A percentile compares a stretch with the other conserved stretches of the same genome.
phyloP scores from a whole-genome alignment of 2,797 vertebrate genomes.

The Trachops cirrhosus region DNA sequence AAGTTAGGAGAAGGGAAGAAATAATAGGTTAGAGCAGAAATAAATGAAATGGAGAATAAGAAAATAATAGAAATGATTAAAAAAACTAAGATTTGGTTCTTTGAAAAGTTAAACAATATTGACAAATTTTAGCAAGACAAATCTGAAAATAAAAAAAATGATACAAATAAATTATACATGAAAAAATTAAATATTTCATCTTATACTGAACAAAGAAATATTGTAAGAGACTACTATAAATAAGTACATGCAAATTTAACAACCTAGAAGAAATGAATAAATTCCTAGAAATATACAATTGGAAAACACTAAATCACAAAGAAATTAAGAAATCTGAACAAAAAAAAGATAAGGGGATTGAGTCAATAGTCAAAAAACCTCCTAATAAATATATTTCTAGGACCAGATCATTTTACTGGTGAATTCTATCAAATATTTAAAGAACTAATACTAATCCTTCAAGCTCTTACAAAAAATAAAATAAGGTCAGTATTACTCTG shows the following conservation, averaged over 20 bases:
- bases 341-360: not conserved
- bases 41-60: not conserved
- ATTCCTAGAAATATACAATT: not conserved
- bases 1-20: not conserved
- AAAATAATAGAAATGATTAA: not conserved
- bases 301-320: not conserved
- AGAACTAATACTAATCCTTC: not conserved
- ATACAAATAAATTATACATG: not conserved
- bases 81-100: not conserved
- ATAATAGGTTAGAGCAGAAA: not conserved
- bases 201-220: not conserved
- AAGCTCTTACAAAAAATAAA: not conserved
- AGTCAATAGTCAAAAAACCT: not conserved
- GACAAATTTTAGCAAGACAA: not conserved
- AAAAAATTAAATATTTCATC: not conserved
- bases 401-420: not conserved
- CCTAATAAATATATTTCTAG: not conserved
- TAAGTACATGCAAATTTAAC: not conserved
- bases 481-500: not conserved
- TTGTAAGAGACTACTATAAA: not conserved
- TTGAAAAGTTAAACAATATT: not conserved
- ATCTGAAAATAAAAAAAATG: not conserved
- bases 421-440: not conserved
- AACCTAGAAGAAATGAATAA: not conserved
- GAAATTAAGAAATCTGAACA: not conserved